phyloP scores from a whole-genome alignment of 2,888 invertebrate species.

The Drosophila colorata region DNA sequence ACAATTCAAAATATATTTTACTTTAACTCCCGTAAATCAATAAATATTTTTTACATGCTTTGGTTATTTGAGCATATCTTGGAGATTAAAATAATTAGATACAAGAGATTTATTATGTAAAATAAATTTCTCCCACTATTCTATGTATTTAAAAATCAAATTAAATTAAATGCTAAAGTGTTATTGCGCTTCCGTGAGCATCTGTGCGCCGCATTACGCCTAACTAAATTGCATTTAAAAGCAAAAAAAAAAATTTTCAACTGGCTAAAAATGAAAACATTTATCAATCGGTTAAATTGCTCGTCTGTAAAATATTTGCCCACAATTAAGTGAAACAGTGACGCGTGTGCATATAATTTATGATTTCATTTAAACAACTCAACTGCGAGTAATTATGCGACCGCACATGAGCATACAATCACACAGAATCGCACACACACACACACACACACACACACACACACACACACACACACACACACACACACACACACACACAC shows the following conservation, averaged over 20 bases:
- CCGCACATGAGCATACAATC: slow-evolving; percentile 38
- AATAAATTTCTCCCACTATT: no score
- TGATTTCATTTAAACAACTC: slow-evolving; percentile 76
- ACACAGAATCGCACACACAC: slow-evolving; percentile 1
- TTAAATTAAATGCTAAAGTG: slow-evolving; percentile 16
- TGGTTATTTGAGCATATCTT: no score
- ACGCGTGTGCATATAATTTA: slow-evolving; percentile 69
- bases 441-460: slow-evolving; percentile 30
- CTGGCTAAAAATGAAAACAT: slow-evolving; percentile 28
- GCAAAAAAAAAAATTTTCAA: background rate
- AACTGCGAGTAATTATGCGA: slow-evolving; percentile 75
- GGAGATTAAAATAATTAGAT: no score
- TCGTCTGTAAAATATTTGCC: slow-evolving; percentile 65
- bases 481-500: slow-evolving; percentile 10
- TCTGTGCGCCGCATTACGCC: slow-evolving; percentile 2
- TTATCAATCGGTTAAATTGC: slow-evolving; percentile 62
- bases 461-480: slow-evolving; percentile 1
- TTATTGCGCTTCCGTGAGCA: slow-evolving; percentile 7
- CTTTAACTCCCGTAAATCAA: no score
- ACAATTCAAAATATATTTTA: no score
- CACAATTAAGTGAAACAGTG: slow-evolving; percentile 68
- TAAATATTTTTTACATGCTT: no score
- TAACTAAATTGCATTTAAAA: slow-evolving; percentile 1
- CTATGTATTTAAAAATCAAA: no score
- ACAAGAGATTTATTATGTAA: no score